Base-by-base conservation (phyloP, 2,113 vertebrate genomes). In the Pygoscelis antarcticus region DNA sequence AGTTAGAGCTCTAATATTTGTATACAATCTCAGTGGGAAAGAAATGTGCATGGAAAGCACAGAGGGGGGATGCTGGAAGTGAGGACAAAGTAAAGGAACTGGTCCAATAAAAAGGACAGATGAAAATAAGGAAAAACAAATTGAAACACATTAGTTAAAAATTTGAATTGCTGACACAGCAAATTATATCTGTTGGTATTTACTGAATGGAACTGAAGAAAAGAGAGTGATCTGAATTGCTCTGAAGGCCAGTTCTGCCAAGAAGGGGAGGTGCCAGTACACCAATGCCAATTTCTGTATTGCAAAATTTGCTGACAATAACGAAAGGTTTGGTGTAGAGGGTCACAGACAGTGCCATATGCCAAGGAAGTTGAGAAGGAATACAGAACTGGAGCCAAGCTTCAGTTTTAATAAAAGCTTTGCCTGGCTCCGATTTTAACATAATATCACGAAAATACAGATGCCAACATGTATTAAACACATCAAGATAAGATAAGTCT, bases 1-100 rank as follows among this genome's bases (percentile, higher is more conserved):
- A 96, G 92, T 91, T 97, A 97, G 93, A 95, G 85, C 46, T 90
- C 91, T 93, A 98, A 96, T 96, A 97, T 96, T 96, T 95, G 87
- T 95, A 65, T 88, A 97, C 86, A 94, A 40, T 86, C 95, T 93
- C 96, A 94, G 95, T 70, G 81, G 95, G 91, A 93, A 90, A 92
- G 83, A 95, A 91, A 96, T 91, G 66, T 91, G 83, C 78, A 95
- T 78, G 30, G 87, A 57, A 95, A 93, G 87, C 90, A 71, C 80
- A 90, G 71, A 51, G 55, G 64, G 38, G 40, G 49, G 42, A 95
- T 82, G 51, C 16, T 80, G 72, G 80, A 96, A 96, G 78, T 38
- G 52, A 95, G 66, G 77, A 95, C 70, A 82, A 95, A 94, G 69
- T 65, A 90, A 92, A 94, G 61, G 80, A 95, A 78, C 46, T 42